These are phyloP conservation scores for Myripristis jacobus DNA, from an alignment of 2,797 vertebrate species.

Conservation along the genomic window DNA sequence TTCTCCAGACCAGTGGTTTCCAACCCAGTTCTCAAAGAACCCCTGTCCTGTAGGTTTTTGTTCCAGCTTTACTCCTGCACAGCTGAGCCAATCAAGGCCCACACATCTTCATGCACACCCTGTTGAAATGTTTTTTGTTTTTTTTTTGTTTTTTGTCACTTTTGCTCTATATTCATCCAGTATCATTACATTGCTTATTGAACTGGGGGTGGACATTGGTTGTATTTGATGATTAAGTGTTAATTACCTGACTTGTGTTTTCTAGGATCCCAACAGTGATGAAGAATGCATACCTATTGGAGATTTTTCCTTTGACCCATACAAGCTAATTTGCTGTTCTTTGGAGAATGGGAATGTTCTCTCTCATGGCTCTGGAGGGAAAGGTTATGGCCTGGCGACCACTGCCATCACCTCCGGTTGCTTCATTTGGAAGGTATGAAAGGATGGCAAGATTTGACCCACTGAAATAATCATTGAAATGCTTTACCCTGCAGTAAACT, in stretches of 20 bases:
- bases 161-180: neutral
- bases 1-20: no score
- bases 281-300: constrained; percentile 87
- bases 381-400: constrained; percentile 87
- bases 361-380: constrained; percentile 86
- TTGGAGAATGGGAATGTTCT: constrained; percentile 86
- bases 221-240: neutral
- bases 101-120: no score
- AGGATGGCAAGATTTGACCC: neutral
- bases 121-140: neutral
- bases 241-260: constrained; percentile 16
- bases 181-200: neutral
- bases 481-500: neutral
- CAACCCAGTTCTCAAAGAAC: no score
- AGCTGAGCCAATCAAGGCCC: no score
- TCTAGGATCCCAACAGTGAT: constrained; percentile 77
- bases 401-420: constrained; percentile 87
- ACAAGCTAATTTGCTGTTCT: constrained; percentile 85
- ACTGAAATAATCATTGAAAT: no score
- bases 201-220: neutral
- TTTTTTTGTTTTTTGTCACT: neutral
- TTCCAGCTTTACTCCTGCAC: no score
- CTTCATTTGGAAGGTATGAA: constrained; percentile 86
- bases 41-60: no score
- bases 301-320: constrained; percentile 87